Percentiles rank a stretch among this genome's conserved stretches.
Evolutionary conservation across 1,140 invertebrate genomes (phyloP).

Genomic region (Macrobrachium nipponense): DNA sequence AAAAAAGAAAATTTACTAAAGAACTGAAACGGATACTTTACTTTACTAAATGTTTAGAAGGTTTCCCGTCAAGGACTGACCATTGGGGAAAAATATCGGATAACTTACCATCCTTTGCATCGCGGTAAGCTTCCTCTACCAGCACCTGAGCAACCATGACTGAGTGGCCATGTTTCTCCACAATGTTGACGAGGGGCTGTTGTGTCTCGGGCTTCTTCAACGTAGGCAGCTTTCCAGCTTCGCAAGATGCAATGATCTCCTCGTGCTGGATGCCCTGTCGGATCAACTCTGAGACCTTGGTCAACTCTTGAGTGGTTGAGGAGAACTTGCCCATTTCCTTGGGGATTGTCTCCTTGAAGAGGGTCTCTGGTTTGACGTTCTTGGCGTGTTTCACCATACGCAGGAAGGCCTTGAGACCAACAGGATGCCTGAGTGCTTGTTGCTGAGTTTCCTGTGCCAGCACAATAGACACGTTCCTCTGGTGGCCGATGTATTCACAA

Average conservation of each 20-base stretch:
- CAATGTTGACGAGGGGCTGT: slow-evolving; percentile 64
- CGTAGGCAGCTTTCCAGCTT: slow-evolving; percentile 63
- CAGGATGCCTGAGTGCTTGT: slow-evolving; percentile 58
- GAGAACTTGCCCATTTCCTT: slow-evolving; percentile 84
- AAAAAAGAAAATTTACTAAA: background rate
- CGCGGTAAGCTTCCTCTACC: slow-evolving; percentile 63
- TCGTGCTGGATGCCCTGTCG: slow-evolving; percentile 80
- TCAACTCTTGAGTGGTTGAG: slow-evolving; percentile 81
- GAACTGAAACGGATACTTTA: background rate
- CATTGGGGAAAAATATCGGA: too few species aligned
- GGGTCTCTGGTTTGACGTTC: slow-evolving; percentile 63
- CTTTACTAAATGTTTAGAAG: background rate
- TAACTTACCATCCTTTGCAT: slow-evolving; percentile 62
- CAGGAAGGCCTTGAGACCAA: slow-evolving; percentile 65
- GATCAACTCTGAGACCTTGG: slow-evolving; percentile 82
- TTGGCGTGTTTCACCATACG: slow-evolving; percentile 64
- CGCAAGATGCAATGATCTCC: slow-evolving; percentile 78
- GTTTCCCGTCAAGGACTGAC: background rate
- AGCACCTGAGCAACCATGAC: slow-evolving; percentile 65
- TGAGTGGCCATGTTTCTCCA: slow-evolving; percentile 64
- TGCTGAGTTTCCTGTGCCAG: slow-evolving; percentile 77
- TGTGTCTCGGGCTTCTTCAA: slow-evolving; percentile 65
- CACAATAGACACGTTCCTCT: slow-evolving; percentile 68
- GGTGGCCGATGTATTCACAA: slow-evolving; percentile 62
- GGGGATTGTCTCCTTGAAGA: slow-evolving; percentile 69